phyloP scores from a whole-genome alignment of 1,140 invertebrate species.

The Drosophila busckii region DNA sequence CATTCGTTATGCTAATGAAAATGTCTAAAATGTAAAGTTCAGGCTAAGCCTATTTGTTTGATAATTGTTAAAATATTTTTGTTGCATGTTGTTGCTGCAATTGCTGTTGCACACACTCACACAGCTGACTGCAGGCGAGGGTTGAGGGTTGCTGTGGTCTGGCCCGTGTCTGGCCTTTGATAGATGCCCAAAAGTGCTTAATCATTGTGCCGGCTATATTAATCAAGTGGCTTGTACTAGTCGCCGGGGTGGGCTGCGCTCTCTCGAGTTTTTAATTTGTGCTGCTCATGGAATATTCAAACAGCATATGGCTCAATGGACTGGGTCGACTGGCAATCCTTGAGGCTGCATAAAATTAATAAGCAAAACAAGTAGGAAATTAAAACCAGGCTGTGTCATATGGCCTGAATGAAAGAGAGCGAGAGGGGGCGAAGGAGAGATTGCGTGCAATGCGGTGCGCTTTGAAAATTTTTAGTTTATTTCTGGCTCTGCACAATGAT shows the following conservation, averaged over 20 bases:
- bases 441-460: slow-evolving; percentile 18
- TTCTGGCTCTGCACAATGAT: slow-evolving; percentile 35
- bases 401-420: slow-evolving; percentile 25
- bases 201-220: slow-evolving; percentile 77
- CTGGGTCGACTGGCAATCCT: slow-evolving; percentile 53
- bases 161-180: slow-evolving; percentile 20
- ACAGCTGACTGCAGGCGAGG: slow-evolving; percentile 37
- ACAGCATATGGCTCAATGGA: slow-evolving; percentile 51
- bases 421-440: neutral
- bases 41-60: slow-evolving; percentile 2
- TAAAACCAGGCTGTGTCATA: slow-evolving; percentile 60
- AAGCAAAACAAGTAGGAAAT: slow-evolving; percentile 67
- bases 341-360: slow-evolving; percentile 63
- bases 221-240: slow-evolving; percentile 71
- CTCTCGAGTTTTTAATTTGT: slow-evolving; percentile 76
- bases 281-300: slow-evolving; percentile 71
- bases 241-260: slow-evolving; percentile 6
- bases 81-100: slow-evolving; percentile 31
- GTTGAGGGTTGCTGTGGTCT: slow-evolving; percentile 9
- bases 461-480: slow-evolving; percentile 20
- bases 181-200: slow-evolving; percentile 71
- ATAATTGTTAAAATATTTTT: slow-evolving; percentile 4
- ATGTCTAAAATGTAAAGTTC: slow-evolving; percentile 5
- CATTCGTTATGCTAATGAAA: slow-evolving; percentile 14
- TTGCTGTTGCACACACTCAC: slow-evolving; percentile 25